Conservation (phyloP, 2,113 vertebrate genomes). For the Brachypteracias leptosomus region DNA sequence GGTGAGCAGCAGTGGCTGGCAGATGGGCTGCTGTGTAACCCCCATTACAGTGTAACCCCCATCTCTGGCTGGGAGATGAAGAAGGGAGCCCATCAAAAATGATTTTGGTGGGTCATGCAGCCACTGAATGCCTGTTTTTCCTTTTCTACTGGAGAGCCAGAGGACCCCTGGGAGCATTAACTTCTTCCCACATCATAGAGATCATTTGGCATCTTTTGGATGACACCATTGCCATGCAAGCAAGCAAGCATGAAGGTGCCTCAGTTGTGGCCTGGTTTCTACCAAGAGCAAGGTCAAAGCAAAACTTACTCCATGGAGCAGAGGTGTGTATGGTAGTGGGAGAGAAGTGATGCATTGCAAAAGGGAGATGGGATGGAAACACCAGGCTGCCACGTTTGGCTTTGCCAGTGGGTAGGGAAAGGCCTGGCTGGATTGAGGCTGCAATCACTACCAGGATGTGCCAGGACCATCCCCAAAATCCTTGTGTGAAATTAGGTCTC, state of each 20-base stretch:
- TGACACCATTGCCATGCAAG: neutral
- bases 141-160: neutral
- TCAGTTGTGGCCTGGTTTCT: neutral
- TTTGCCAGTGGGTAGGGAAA: neutral
- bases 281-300: neutral
- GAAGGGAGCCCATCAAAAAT: neutral
- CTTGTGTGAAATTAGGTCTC: neutral
- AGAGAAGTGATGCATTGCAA: neutral
- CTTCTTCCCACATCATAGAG: neutral
- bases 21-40: neutral
- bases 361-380: neutral
- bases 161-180: neutral
- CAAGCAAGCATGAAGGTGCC: rapidly evolving
- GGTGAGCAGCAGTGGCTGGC: neutral
- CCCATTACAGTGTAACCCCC: neutral
- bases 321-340: neutral
- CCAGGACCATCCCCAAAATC: neutral
- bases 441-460: neutral
- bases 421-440: neutral
- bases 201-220: neutral
- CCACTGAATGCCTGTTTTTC: neutral
- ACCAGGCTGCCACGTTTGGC: rapidly evolving
- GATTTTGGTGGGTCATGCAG: neutral
- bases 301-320: neutral
- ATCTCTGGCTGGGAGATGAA: neutral